Percentiles rank a stretch among this genome's conserved stretches.
Conservation (phyloP, 2,888 invertebrate genomes). For the Sesia bembeciformis region DNA sequence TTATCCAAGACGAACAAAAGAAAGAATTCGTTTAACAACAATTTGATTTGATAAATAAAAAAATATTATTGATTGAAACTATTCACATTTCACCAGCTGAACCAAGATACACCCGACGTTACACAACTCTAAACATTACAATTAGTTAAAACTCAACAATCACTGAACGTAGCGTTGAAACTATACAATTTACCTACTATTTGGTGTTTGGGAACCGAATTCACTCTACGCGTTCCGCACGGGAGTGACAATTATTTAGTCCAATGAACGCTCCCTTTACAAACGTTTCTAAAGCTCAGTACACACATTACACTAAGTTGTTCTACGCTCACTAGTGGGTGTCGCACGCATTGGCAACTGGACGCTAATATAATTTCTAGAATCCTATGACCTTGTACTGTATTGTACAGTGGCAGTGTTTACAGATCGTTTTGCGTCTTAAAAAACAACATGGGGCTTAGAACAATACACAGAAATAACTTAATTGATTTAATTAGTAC, state of each 20-base stretch:
- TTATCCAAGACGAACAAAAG: too few relatives aligned
- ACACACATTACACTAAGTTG: slow-evolving; percentile 40
- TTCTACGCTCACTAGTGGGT: slow-evolving; percentile 45
- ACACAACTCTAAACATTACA: neutral
- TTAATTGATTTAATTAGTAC: too few relatives aligned
- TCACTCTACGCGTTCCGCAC: neutral
- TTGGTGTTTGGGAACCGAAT: neutral
- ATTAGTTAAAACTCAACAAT: slow-evolving; percentile 3
- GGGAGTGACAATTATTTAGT: neutral
- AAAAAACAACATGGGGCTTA: too few relatives aligned
- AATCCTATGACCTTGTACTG: neutral
- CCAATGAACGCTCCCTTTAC: neutral
- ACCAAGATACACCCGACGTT: neutral
- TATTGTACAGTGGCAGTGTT: neutral
- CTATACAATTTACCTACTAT: neutral
- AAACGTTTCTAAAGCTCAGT: slow-evolving; percentile 55
- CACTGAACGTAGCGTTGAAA: neutral
- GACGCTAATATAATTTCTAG: neutral
- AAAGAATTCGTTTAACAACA: too few relatives aligned
- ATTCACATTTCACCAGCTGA: neutral
- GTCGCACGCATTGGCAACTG: neutral
- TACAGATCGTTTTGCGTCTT: neutral
- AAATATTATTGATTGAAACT: too few relatives aligned
- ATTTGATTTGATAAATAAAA: too few relatives aligned
- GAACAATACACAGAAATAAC: too few relatives aligned